Evolutionary conservation across 2,113 vertebrate genomes (phyloP), one percentile per base, ranked within the genome.

Genomic region (Edolisoma coerulescens): DNA sequence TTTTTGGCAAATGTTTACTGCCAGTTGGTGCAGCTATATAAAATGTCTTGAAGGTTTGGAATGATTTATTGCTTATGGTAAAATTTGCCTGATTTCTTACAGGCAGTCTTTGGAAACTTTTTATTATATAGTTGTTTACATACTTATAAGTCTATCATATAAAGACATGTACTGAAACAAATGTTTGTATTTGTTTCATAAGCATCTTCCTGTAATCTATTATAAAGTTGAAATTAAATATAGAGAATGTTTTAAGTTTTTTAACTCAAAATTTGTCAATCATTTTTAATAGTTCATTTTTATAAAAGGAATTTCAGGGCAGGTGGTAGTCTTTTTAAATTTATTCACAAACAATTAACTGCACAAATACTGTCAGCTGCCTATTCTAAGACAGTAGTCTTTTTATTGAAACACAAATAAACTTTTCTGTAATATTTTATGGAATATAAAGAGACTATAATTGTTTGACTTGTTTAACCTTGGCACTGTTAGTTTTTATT

Each of bases 141-240:
- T 98, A 98, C 99, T 98, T 98, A 98, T 98, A 98, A 98, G 98
- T 98, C 98, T 98, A 98, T 99, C 98, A 97, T 98, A 98, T 98
- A 99, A 98, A 98, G 98, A 99, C 98, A 98, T 98, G 98, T 98
- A 99, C 98, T 97, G 99, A 99, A 98, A 98, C 98, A 98, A 98
- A 98, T 97, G 96, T 97, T 97, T 97, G 97, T 98, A 98, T 98
- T 98, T 98, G 98, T 98, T 98, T 98, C 98, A 96, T 98, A 98
- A 99, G 98, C 97, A 98, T 98, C 98, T 98, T 99, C 99, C 98
- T 99, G 98, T 99, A 99, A 99, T 99, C 99, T 99, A 99, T 99
- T 99, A 99, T 99, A 99, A 99, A 99, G 99, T 99, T 99, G 98
- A 98, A 99, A 99, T 99, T 99, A 99, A 99, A 99, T 99, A 99